These are phyloP conservation scores for Pachypanchax playfairii DNA, from an alignment of 2,113 vertebrate species.

Conservation along the genomic window DNA sequence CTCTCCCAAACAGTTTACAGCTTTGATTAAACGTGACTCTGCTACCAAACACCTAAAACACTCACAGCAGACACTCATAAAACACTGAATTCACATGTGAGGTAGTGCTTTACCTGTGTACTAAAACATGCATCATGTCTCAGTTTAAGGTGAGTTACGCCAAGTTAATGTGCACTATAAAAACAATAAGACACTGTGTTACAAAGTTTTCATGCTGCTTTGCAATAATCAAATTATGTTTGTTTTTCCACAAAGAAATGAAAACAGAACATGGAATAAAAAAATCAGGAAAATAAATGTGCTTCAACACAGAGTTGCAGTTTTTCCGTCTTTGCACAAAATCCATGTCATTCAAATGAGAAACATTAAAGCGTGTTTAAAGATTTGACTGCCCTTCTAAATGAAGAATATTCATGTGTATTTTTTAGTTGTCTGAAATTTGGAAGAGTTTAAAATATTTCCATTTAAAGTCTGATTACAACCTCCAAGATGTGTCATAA, in stretches of 20 bases:
- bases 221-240: no score
- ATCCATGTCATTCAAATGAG: no score
- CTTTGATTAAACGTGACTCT: slow-evolving; percentile 58
- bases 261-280: no score
- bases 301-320: no score
- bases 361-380: no score
- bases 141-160: slow-evolving; percentile 12
- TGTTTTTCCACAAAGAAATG: no score
- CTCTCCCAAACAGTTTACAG: slow-evolving; percentile 59
- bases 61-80: slow-evolving; percentile 16
- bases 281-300: no score
- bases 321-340: no score
- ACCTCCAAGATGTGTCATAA: not conserved
- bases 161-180: slow-evolving; percentile 21
- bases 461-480: not conserved
- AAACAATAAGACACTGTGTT: slow-evolving; percentile 5
- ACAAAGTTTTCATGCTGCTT: not conserved
- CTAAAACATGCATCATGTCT: slow-evolving; percentile 25
- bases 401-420: no score
- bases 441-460: not conserved
- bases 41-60: slow-evolving; percentile 40
- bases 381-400: no score
- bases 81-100: slow-evolving; percentile 1
- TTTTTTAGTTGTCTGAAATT: no score
- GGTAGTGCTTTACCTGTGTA: slow-evolving; percentile 22